These are phyloP conservation scores for Perccottus glenii DNA, from an alignment of 2,113 vertebrate genomes.

Conservation along the genomic window DNA sequence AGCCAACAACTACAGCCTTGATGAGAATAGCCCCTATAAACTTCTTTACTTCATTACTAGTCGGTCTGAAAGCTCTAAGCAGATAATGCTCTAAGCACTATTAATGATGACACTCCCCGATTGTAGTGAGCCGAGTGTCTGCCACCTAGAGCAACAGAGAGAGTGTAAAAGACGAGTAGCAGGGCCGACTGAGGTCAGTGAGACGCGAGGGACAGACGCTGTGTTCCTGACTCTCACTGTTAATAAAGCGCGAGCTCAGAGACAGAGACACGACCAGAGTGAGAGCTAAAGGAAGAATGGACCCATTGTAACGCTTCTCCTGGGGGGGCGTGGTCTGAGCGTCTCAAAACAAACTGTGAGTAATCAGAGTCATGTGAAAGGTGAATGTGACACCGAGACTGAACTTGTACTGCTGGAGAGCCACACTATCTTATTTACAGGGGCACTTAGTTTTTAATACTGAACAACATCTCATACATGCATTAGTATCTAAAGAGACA, in stretches of 20 bases:
- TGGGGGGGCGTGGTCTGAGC: constrained; percentile 16
- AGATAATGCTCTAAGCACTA: neutral
- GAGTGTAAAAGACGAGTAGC: neutral
- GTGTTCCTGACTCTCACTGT: constrained; percentile 48
- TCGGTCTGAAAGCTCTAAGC: constrained; percentile 11
- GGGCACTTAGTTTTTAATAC: neutral
- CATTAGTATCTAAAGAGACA: constrained; percentile 7
- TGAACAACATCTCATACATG: neutral
- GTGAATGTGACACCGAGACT: constrained; percentile 39
- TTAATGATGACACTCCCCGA: constrained; percentile 20
- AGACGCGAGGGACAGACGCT: neutral
- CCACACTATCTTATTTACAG: neutral
- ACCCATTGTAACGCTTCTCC: constrained; percentile 40
- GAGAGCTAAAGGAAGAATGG: constrained; percentile 42
- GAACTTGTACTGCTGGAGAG: neutral
- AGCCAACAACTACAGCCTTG: neutral
- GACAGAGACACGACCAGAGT: neutral
- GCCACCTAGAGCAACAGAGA: constrained; percentile 6
- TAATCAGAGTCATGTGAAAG: constrained; percentile 35
- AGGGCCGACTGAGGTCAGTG: constrained; percentile 22
- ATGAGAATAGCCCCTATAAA: neutral
- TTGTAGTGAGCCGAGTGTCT: constrained; percentile 27
- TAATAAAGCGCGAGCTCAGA: constrained; percentile 15
- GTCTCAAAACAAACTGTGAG: constrained; percentile 54
- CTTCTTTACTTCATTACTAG: neutral